Evolutionary conservation across 1,140 invertebrate species (phyloP), one percentile per base, ranked within the genome.

Genomic region (Macrocentrus cingulum): DNA sequence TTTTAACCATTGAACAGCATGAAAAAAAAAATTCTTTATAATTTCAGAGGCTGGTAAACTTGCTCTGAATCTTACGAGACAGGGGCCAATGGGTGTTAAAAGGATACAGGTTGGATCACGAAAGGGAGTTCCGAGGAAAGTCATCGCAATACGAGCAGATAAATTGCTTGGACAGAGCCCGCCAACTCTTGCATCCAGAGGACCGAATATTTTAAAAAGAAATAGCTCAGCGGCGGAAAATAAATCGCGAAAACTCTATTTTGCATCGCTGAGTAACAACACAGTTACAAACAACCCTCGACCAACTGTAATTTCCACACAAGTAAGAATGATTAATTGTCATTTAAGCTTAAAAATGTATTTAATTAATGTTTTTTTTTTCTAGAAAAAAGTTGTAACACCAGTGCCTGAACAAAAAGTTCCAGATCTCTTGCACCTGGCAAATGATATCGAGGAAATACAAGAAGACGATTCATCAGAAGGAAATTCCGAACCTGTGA

Each of bases 11-110:
- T n/a, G n/a, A n/a, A n/a, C n/a, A n/a, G n/a, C n/a, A n/a, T n/a
- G n/a, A n/a, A n/a, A n/a, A n/a, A n/a, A n/a, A n/a, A n/a, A n/a
- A n/a, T 37, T 41, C 23, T 4, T 54, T 22, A 39, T 16, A 1
- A 23, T 25, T 1, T 18, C 5, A 83, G 87, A 91, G 71, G 88
- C 88, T 49, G 90, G 90, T 13, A 91, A 91, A 68, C 79, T 91
- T 64, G 84, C 89, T 3, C 71, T 91, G 59, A 88, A 90, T 66
- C 77, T 81, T 32, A 81, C 83, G 5, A 84, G 83, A 72, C 56
- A 73, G 41, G 65, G 67, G 23, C 62, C 71, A 37, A 51, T 72
- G 25, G 74, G 73, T 51, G 49, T 68, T 4, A 76, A 72, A 63
- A 65, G 69, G 37, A 54, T 77, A 52, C 75, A 77, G 63, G 65